These are phyloP conservation scores for Cosmia pyralina DNA, from an alignment of 2,888 invertebrate genomes.

Conservation along the genomic window DNA sequence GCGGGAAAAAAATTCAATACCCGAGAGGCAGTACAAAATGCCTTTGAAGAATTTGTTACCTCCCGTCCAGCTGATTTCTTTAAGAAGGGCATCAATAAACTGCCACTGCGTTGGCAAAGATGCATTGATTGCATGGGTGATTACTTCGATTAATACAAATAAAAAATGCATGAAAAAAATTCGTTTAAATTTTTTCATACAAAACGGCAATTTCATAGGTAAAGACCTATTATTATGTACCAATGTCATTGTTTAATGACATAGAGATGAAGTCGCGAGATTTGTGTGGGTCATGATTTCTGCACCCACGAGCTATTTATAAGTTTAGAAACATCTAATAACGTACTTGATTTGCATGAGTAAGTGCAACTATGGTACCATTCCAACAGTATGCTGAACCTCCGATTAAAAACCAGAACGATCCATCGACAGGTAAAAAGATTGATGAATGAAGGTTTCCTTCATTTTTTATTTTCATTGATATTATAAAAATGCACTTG, in stretches of 20 bases:
- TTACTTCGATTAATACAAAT: no score
- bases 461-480: background rate
- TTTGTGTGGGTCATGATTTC: background rate
- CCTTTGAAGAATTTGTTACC: no score
- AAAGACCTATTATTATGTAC: no score
- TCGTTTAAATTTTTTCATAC: no score
- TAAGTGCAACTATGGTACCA: background rate
- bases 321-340: background rate
- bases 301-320: background rate
- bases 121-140: no score
- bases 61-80: no score
- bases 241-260: conserved; percentile 32
- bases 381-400: background rate
- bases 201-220: no score
- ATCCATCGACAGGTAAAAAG: background rate
- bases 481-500: background rate
- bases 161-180: no score
- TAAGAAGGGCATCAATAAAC: no score
- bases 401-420: background rate
- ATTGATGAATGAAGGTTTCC: background rate
- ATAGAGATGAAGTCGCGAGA: background rate
- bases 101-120: no score
- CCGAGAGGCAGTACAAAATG: no score
- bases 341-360: background rate
- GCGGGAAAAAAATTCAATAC: no score